phyloP scores from a whole-genome alignment of 2,113 vertebrate species.

The Tragelaphus buxtoni region DNA sequence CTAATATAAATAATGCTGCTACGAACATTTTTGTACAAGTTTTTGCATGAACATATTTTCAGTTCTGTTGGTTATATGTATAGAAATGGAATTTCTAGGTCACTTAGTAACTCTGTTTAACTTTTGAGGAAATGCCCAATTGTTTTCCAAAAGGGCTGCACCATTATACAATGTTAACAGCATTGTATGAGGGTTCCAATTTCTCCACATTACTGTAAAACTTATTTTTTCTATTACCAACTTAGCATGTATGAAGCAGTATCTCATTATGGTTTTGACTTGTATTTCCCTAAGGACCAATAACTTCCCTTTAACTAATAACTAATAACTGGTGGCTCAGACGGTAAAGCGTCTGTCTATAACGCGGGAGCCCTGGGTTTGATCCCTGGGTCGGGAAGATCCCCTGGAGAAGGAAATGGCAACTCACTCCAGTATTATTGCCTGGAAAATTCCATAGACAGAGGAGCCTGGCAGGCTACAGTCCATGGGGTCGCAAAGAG shows the following conservation, averaged over 20 bases:
- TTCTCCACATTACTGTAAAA: not conserved
- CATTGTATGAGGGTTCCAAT: not conserved
- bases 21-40: not conserved
- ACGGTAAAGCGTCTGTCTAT: too few relatives aligned
- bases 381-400: too few relatives aligned
- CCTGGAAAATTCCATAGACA: too few relatives aligned
- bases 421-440: too few relatives aligned
- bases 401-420: too few relatives aligned
- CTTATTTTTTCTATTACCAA: not conserved
- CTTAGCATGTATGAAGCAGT: not conserved
- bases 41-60: not conserved
- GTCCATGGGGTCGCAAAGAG: too few relatives aligned
- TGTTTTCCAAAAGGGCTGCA: not conserved
- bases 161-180: not conserved
- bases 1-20: not conserved
- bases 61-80: not conserved
- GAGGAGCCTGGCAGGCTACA: too few relatives aligned
- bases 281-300: not conserved
- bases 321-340: too few relatives aligned
- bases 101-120: not conserved
- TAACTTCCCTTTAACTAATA: too few relatives aligned
- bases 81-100: not conserved
- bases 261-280: not conserved
- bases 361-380: too few relatives aligned
- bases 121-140: not conserved